Evolutionary conservation across 1,140 invertebrate genomes (phyloP).

Genomic region (Lethrus apterus): DNA sequence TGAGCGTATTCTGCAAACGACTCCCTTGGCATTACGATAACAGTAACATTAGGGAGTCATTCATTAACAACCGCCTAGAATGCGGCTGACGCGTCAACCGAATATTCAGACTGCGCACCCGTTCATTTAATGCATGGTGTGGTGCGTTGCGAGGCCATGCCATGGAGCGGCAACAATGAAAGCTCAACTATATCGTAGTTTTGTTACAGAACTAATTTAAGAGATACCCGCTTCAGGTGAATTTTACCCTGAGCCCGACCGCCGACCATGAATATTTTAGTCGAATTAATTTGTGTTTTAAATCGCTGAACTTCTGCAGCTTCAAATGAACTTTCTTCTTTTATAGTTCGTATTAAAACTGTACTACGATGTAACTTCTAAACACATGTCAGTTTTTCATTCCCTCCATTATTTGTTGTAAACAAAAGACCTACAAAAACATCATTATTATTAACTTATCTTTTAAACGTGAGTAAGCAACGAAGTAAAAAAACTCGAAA

Average conservation of each 20-base stretch:
- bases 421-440: no score
- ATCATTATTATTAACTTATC: no score
- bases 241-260: not conserved
- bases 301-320: constrained; percentile 17
- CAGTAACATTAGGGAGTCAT: constrained; percentile 28
- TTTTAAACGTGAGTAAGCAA: no score
- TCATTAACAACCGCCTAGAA: constrained; percentile 22
- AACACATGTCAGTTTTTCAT: no score
- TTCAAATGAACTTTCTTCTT: no score
- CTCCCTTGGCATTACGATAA: constrained; percentile 25
- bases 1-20: constrained; percentile 22
- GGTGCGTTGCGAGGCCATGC: constrained; percentile 5
- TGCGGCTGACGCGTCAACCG: constrained; percentile 15
- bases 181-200: constrained; percentile 1
- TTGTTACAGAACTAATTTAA: constrained; percentile 14
- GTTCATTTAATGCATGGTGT: constrained; percentile 12
- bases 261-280: constrained; percentile 18
- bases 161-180: constrained; percentile 5
- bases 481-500: no score
- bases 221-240: constrained; percentile 10
- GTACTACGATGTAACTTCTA: no score
- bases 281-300: constrained; percentile 19
- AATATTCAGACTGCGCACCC: constrained; percentile 4
- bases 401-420: no score
- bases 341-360: no score